Evolutionary conservation across 2,797 vertebrate species (phyloP).

Genomic region (Hemitrygon akajei): DNA sequence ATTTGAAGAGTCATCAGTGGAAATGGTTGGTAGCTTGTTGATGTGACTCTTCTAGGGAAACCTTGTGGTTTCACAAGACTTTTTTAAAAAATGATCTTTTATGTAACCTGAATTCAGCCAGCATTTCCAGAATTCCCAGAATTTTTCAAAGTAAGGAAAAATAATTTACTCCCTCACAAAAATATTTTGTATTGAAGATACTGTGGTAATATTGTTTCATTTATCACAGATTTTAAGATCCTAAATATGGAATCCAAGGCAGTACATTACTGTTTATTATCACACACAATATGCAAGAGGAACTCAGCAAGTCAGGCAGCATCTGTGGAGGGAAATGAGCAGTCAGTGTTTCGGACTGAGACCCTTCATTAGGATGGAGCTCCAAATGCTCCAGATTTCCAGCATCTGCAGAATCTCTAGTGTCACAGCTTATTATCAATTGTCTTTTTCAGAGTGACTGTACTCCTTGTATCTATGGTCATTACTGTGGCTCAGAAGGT

Average conservation of each 20-base stretch:
- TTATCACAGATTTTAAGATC: not conserved
- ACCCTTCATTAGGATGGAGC: too few species aligned
- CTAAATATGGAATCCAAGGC: not conserved
- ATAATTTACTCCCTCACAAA: not conserved
- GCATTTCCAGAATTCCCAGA: not conserved
- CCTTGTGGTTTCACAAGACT: too few species aligned
- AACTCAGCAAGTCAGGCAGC: too few species aligned
- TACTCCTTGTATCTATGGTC: constrained; percentile 62
- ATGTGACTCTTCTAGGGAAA: too few species aligned
- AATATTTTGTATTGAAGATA: not conserved
- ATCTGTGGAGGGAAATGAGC: too few species aligned
- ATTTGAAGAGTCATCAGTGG: too few species aligned
- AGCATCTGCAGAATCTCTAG: too few species aligned
- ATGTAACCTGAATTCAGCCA: not conserved
- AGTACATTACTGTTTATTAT: not conserved
- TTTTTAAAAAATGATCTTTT: not conserved
- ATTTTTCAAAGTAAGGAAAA: not conserved
- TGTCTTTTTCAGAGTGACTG: constrained; percentile 58
- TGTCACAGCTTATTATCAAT: not conserved
- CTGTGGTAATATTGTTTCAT: not conserved
- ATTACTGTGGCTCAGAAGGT: constrained; percentile 61
- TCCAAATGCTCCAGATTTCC: too few species aligned
- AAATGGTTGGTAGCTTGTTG: too few species aligned
- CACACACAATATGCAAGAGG: not conserved
- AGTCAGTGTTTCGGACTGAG: too few species aligned